These are phyloP conservation scores for Rhagonycha fulva DNA, from an alignment of 2,888 invertebrate genomes.

Conservation along the genomic window DNA sequence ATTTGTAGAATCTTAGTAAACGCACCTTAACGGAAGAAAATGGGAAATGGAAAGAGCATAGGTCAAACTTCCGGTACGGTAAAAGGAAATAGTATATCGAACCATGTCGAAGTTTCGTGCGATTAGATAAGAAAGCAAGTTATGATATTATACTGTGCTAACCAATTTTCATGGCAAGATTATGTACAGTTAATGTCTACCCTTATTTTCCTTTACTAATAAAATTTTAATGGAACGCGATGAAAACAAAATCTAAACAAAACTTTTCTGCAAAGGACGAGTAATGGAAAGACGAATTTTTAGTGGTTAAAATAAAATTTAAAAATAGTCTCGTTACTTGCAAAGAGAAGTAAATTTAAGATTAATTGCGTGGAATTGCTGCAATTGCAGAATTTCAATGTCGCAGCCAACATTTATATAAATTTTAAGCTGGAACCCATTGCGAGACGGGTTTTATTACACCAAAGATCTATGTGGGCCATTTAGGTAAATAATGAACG, in stretches of 20 bases:
- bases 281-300: background rate
- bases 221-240: background rate
- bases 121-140: slow-evolving; percentile 29
- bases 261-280: background rate
- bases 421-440: slow-evolving; percentile 29
- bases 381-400: slow-evolving; percentile 28
- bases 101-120: slow-evolving; percentile 24
- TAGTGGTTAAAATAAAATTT: background rate
- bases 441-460: slow-evolving; percentile 30
- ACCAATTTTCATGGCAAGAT: slow-evolving; percentile 18
- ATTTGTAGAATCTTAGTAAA: slow-evolving; percentile 4
- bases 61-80: slow-evolving; percentile 29
- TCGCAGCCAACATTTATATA: slow-evolving; percentile 28
- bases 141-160: slow-evolving; percentile 24
- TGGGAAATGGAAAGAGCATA: slow-evolving; percentile 26
- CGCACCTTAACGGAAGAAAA: slow-evolving; percentile 18
- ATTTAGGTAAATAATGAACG: slow-evolving; percentile 29
- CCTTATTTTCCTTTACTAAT: background rate
- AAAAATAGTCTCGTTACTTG: background rate
- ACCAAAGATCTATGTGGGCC: slow-evolving; percentile 25
- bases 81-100: slow-evolving; percentile 31
- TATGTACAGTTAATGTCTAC: slow-evolving; percentile 3
- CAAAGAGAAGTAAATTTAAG: background rate
- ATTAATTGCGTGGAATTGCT: slow-evolving; percentile 22
- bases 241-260: background rate